A percentile compares a stretch with the other conserved stretches of the same genome.
phyloP scores from a whole-genome alignment of 2,888 invertebrate species.

The Anticlea derivata region DNA sequence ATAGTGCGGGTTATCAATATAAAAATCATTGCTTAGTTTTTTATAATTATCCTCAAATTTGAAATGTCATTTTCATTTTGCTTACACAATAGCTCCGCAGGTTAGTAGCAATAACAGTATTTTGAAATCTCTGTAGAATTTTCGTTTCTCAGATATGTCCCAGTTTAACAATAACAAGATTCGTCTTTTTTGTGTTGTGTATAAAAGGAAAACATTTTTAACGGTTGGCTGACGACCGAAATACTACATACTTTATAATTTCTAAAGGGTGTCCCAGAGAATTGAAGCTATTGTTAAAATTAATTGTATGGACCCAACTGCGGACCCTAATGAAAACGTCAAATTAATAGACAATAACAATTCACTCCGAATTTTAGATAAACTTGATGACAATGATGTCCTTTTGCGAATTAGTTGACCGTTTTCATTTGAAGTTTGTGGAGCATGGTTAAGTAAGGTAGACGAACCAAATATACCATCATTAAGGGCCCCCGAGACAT shows the following conservation, averaged over 20 bases:
- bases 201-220: constrained; percentile 16
- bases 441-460: too few relatives aligned
- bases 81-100: too few relatives aligned
- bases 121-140: not conserved
- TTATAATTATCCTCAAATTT: too few relatives aligned
- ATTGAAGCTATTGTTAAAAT: constrained; percentile 27
- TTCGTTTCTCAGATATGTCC: not conserved
- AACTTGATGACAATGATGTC: constrained; percentile 9
- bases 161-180: constrained; percentile 1
- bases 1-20: too few relatives aligned
- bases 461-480: too few relatives aligned
- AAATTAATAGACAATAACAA: constrained; percentile 29
- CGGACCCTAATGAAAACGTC: constrained; percentile 26
- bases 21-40: too few relatives aligned
- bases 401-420: constrained; percentile 8
- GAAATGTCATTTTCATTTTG: too few relatives aligned
- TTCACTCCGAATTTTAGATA: constrained; percentile 19
- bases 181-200: constrained; percentile 5
- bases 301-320: constrained; percentile 27
- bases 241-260: constrained; percentile 12
- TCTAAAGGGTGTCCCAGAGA: constrained; percentile 18
- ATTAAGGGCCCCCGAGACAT: too few relatives aligned
- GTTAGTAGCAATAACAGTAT: not conserved
- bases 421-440: not conserved
- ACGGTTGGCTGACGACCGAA: constrained; percentile 16